These are phyloP conservation scores for Leptinotarsa lineolata DNA, from an alignment of 1,140 invertebrate genomes.

Conservation along the genomic window DNA sequence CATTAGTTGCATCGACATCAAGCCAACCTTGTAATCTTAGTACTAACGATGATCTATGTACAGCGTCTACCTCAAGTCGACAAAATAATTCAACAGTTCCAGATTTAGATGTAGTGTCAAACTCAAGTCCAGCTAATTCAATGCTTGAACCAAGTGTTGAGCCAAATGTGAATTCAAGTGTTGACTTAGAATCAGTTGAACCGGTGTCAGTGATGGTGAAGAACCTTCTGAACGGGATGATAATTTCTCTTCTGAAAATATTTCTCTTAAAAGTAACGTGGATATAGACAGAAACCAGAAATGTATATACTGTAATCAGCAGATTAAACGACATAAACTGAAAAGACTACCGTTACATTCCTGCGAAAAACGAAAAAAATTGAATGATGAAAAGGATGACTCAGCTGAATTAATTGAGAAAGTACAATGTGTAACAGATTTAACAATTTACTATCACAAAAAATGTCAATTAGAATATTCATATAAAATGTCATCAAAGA, in stretches of 20 bases:
- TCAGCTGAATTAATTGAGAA: slow-evolving; percentile 24
- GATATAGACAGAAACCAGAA: too few relatives aligned
- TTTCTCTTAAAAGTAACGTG: too few relatives aligned
- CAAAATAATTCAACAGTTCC: too few relatives aligned
- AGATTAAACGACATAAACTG: slow-evolving; percentile 42
- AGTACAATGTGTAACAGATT: slow-evolving; percentile 13
- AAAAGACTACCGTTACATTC: slow-evolving; percentile 19
- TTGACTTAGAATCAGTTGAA: too few relatives aligned
- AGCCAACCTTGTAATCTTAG: too few relatives aligned
- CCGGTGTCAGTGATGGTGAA: too few relatives aligned
- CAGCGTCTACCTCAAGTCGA: too few relatives aligned
- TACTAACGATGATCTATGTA: too few relatives aligned
- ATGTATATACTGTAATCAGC: slow-evolving; percentile 25
- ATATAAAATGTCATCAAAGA: slow-evolving; percentile 32
- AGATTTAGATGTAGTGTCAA: too few relatives aligned
- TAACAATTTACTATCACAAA: slow-evolving; percentile 24
- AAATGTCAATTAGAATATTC: slow-evolving; percentile 26
- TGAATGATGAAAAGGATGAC: slow-evolving; percentile 16
- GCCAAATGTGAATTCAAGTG: background rate
- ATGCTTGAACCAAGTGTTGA: slow-evolving; percentile 10
- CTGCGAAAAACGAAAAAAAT: slow-evolving; percentile 7
- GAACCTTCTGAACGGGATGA: too few relatives aligned
- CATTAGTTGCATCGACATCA: too few relatives aligned
- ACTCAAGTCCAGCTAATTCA: background rate
- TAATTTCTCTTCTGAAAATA: too few relatives aligned